Conservation (phyloP, 2,113 vertebrate genomes). For the Equus quagga region DNA sequence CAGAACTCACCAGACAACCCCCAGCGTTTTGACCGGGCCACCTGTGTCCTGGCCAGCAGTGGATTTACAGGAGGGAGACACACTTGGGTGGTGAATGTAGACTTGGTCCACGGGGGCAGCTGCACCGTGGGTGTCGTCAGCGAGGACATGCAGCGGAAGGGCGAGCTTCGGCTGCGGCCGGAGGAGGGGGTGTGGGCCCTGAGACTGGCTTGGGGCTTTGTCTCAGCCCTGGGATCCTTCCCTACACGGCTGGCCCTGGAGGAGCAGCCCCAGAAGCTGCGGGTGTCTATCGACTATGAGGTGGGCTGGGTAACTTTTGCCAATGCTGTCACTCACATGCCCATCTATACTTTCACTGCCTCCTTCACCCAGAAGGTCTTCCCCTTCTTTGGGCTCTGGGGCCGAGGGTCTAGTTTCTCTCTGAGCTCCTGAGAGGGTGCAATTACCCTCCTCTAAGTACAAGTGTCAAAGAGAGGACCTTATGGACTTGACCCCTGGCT, state of each 20-base stretch:
- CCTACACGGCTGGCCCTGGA: slow-evolving; percentile 82
- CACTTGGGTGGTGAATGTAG: slow-evolving; percentile 70
- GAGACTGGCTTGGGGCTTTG: slow-evolving; percentile 75
- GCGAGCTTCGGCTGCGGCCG: slow-evolving; percentile 67
- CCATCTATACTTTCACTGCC: slow-evolving; percentile 90
- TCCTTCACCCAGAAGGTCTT: slow-evolving; percentile 87
- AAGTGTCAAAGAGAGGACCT: background rate
- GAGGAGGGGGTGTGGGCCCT: slow-evolving; percentile 77
- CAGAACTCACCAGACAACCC: slow-evolving; percentile 69
- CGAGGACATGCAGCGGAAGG: slow-evolving; percentile 20
- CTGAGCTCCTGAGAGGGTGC: slow-evolving; percentile 56
- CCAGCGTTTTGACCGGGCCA: slow-evolving; percentile 75
- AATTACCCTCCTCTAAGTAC: background rate
- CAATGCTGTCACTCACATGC: slow-evolving; percentile 84
- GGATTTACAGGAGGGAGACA: slow-evolving; percentile 71
- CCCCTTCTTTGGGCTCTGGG: slow-evolving; percentile 86
- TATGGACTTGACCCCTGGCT: background rate
- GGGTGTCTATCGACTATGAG: slow-evolving; percentile 89
- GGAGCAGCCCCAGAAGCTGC: slow-evolving; percentile 86
- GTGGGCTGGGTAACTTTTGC: slow-evolving; percentile 91
- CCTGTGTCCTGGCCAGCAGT: slow-evolving; percentile 68
- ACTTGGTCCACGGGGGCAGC: slow-evolving; percentile 74
- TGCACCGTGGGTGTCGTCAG: slow-evolving; percentile 67
- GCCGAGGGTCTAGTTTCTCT: slow-evolving; percentile 71
- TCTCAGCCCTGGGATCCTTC: slow-evolving; percentile 72